Base-by-base conservation (phyloP, 2,888 invertebrate genomes). In the Apodemia zela region DNA sequence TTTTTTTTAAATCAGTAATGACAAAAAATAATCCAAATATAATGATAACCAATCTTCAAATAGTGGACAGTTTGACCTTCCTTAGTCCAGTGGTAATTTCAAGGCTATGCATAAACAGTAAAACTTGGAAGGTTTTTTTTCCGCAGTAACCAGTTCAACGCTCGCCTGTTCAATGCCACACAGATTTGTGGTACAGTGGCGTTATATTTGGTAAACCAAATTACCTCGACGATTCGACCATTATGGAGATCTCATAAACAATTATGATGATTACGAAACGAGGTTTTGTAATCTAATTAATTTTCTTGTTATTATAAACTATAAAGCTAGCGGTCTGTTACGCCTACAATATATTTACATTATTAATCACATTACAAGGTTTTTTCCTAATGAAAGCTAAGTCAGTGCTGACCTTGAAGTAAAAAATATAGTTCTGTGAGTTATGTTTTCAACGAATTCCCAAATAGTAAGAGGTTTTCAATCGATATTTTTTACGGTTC, bases 161-260 rank as follows among this genome's bases (percentile, higher is more conserved):
- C 11, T 49, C 7, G 17, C 10, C 18, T 10, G 18, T 25, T 25
- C 51, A 51, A 51, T 51, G 51, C 18, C 25, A 18, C 10, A 51
- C 51, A 51, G 17, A 18, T 15, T 15, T 13, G 17, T 49, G 17
- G 49, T 51, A 15, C 4, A 42, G 15, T 15, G 21, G 51, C 11
- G 25, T 51, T 21, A 51, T 51, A 25, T 54, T 54, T 25, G 54
- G 54, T 54, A 13, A 54, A 54, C 15, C 5, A 54, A 54, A 54
- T 54, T 54, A 54, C 25, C 25, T 54, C 6, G 13, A 54, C 54
- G 25, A 42, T 21, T 17, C 49, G 3, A 51, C 51, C 51, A 51
- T 51, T 51, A 51, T 51, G 51, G 51, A 51, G 18, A 25, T 54
- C 54, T 54, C 54, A 54, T 54, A 54, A 54, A 54, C 54, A 54